A percentile compares a stretch with the other conserved stretches of the same genome.
phyloP scores from a whole-genome alignment of 2,888 invertebrate genomes.

The Dicranocentrus wangi region DNA sequence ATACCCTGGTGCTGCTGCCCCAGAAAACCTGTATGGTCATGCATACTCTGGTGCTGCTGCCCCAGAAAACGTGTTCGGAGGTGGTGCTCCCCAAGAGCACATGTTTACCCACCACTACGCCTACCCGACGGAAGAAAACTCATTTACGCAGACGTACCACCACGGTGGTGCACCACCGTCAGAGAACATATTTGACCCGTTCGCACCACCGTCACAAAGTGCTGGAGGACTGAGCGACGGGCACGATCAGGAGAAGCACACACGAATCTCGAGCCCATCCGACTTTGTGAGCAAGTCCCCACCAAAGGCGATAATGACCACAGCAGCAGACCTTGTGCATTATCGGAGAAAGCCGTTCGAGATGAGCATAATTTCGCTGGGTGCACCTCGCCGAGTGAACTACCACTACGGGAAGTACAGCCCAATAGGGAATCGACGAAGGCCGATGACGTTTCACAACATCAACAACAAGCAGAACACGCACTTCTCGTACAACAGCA shows the following conservation, averaged over 20 bases:
- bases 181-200: background rate
- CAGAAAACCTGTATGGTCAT: too few species aligned
- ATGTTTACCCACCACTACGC: too few species aligned
- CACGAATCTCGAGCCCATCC: slow-evolving; percentile 3
- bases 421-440: background rate
- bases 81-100: too few species aligned
- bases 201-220: background rate
- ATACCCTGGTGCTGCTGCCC: background rate
- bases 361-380: background rate
- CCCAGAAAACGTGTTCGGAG: too few species aligned
- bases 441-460: background rate
- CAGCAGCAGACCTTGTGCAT: slow-evolving; percentile 23
- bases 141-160: background rate
- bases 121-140: background rate
- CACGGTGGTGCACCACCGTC: background rate
- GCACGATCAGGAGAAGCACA: background rate
- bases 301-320: slow-evolving; percentile 51
- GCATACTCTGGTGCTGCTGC: too few species aligned
- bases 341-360: background rate
- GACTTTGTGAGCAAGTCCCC: slow-evolving; percentile 26
- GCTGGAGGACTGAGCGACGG: too few species aligned
- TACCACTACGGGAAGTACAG: background rate
- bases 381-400: background rate
- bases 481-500: slow-evolving; percentile 17
- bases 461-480: slow-evolving; percentile 21